phyloP scores from a whole-genome alignment of 2,113 vertebrate species.

The Cyanistes caeruleus region DNA sequence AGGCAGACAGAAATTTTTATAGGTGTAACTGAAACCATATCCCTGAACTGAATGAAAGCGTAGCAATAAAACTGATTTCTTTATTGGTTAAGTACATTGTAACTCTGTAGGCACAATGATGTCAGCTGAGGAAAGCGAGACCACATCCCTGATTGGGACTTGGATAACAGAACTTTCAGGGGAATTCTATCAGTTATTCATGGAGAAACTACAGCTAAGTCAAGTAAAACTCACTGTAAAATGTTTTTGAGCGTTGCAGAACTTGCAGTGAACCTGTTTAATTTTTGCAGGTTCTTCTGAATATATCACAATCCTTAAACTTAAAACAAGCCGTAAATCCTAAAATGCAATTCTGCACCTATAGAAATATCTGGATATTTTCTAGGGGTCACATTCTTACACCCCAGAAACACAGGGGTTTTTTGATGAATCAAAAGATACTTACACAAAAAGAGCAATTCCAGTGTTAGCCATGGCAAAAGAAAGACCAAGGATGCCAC shows the following conservation, averaged over 20 bases:
- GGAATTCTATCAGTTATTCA: background rate
- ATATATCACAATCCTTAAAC: background rate
- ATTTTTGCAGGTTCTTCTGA: background rate
- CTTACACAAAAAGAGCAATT: conserved; percentile 98
- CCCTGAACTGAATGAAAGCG: background rate
- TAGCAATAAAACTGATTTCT: background rate
- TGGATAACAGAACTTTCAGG: background rate
- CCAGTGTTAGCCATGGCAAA: conserved; percentile 99
- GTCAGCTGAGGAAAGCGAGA: background rate
- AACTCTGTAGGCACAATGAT: background rate
- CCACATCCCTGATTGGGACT: background rate
- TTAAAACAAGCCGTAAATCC: background rate
- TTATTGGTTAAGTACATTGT: background rate
- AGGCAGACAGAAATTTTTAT: background rate
- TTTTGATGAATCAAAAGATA: conserved; percentile 59
- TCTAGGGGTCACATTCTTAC: background rate
- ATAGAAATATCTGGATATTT: background rate
- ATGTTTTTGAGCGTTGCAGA: background rate
- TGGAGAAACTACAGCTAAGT: background rate
- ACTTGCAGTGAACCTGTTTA: background rate
- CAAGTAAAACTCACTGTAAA: background rate
- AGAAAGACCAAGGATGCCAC: conserved; percentile 95
- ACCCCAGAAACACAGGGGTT: background rate
- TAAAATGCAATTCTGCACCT: background rate
- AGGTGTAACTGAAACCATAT: background rate